Conservation (phyloP, 2,888 invertebrate genomes). For the Caenorhabditis drosophilae region DNA sequence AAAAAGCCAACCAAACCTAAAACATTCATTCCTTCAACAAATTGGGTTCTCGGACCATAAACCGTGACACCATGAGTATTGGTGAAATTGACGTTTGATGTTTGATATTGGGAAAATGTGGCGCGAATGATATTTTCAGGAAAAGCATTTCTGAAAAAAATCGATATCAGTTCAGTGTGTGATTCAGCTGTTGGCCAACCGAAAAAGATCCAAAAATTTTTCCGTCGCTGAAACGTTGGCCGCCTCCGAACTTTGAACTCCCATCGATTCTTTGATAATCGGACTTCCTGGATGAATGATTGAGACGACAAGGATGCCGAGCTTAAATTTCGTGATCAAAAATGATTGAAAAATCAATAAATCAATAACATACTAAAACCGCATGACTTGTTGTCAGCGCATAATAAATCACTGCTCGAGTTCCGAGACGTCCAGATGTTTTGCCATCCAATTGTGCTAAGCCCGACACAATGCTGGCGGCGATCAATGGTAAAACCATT, state of each 20-base stretch:
- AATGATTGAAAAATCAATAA: neutral
- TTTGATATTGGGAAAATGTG: constrained; percentile 59
- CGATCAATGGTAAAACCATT: constrained; percentile 77
- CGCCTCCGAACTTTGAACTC: constrained; percentile 8
- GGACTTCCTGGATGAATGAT: constrained; percentile 76
- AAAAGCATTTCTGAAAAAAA: constrained; percentile 86
- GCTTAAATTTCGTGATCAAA: constrained; percentile 28
- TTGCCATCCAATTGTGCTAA: constrained; percentile 76
- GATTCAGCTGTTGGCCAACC: no score
- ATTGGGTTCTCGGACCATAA: constrained; percentile 26
- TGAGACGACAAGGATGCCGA: constrained; percentile 75
- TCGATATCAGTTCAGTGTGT: no score
- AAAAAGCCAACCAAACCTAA: constrained; percentile 71
- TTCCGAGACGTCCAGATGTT: constrained; percentile 76
- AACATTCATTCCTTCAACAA: constrained; percentile 76
- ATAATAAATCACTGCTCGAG: constrained; percentile 76
- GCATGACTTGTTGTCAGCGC: constrained; percentile 76
- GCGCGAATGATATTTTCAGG: constrained; percentile 89
- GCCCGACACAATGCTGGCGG: constrained; percentile 76
- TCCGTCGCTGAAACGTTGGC: constrained; percentile 74
- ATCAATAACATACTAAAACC: constrained; percentile 71
- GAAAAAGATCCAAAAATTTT: constrained; percentile 85
- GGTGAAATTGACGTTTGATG: constrained; percentile 40
- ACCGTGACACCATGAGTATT: constrained; percentile 10
- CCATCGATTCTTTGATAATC: constrained; percentile 58